Evolutionary conservation across 2,113 vertebrate species (phyloP), one percentile per base, ranked within the genome.

Genomic region (Cettia cetti): DNA sequence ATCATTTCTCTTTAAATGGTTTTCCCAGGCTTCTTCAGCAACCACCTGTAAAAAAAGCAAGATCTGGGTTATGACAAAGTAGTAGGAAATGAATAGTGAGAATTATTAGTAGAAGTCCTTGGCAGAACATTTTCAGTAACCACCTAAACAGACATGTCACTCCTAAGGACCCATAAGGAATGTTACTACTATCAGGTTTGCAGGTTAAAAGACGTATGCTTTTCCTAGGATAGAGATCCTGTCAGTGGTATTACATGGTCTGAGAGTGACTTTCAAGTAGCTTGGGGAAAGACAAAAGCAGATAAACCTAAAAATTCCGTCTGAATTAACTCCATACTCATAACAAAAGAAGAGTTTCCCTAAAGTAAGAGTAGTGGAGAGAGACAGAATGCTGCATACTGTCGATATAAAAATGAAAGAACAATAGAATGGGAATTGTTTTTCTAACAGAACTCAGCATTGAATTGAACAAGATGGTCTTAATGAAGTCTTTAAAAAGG

Each of bases 11-110:
- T 99, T 99, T 91, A 99, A 98, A 97, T 99, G 99, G 95, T 98
- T 99, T 97, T 99, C 99, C 99, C 99, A 99, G 53, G 99, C 99
- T 98, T 99, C 99, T 97, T 99, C 99, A n/a, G 99, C 99, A 95
- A 99, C 99, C 50, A 99, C 98, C 99, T 99, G 96, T 7, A 97
- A 97, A 52, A 47, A 97, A 96, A 95, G 85, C 11, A 97, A 4
- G 27, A 71, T 11, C 20, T 60, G 7, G 12, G 54, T 97, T 95
- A 95, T 23, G 22, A 76, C 24, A 57, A 82, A 70, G 45, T 7
- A 82, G 33, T 18, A 82, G 19, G n/a, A 91, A 86, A 86, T 24
- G 9, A 80, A 71, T 0, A 74, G 18, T 33, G 15, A 91, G 17
- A 90, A 52, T 75, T 81, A 47, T 27, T 54, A 70, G 6, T 19